Evolutionary conservation across 2,797 vertebrate genomes (phyloP).

Genomic region (Pogoniulus pusillus): DNA sequence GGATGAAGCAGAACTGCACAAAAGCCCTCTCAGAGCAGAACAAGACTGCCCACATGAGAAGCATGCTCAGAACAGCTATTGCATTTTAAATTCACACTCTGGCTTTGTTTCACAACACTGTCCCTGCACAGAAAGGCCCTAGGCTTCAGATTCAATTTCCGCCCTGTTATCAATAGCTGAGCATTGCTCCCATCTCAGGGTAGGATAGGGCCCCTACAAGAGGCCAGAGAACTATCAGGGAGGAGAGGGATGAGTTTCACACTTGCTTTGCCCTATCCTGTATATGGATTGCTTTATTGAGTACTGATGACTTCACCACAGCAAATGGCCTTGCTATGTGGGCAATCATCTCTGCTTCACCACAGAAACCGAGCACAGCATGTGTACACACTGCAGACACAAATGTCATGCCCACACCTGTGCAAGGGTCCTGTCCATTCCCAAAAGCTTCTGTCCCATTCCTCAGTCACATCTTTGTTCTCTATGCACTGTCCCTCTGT

Average conservation of each 20-base stretch:
- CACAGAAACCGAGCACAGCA: background rate
- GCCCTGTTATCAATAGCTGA: background rate
- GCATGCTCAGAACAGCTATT: constrained; percentile 14
- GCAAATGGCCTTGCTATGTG: background rate
- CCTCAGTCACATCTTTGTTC: background rate
- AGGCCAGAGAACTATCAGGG: background rate
- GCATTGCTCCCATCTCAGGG: background rate
- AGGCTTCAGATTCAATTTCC: constrained; percentile 19
- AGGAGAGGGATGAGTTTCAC: background rate
- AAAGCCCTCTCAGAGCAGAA: constrained; percentile 54
- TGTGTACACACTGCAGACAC: background rate
- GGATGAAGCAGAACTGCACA: constrained; percentile 65
- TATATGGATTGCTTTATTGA: background rate
- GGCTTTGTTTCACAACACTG: constrained; percentile 36
- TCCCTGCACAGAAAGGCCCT: constrained; percentile 4
- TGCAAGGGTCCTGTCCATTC: background rate
- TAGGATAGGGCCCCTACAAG: background rate
- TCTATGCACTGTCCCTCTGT: background rate
- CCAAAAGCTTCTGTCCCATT: background rate
- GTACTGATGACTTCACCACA: background rate
- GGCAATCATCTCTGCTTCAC: background rate
- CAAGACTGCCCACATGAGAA: constrained; percentile 56
- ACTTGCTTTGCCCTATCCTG: background rate
- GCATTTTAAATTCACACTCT: constrained; percentile 64
- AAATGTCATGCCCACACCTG: background rate